Base-by-base conservation (phyloP, 2,797 vertebrate genomes). In the Scyliorhinus canicula region DNA sequence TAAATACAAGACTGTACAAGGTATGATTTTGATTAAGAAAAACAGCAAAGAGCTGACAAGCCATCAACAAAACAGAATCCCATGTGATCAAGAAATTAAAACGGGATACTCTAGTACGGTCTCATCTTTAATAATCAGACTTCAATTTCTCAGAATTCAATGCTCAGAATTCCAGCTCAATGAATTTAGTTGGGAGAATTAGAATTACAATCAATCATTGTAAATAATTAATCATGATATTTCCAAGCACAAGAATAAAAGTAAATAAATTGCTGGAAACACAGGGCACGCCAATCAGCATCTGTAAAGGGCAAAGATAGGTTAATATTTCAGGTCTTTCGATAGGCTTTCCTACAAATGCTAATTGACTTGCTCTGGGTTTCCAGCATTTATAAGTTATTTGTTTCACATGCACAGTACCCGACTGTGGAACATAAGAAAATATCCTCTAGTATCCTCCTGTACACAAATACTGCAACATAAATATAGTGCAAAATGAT, bases 71-170 rank as follows among this genome's bases (percentile, higher is more conserved):
- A 93, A 0, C 44, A 71, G 31, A 94, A 93, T 47, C 26, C 19
- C 57, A 35, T n/a, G 12, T 28, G 16, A 69, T 93, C 44, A 52
- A 69, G 16, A 74, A n/a, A 93, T 52, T 50, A 44, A 35, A 93
- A 44, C 2, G 6, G 74, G 31, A 65, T 74, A 94, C 16, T 74
- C 47, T 94, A 47, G 47, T 93, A 50, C 6, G 67, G 44, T 52
- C 31, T 94, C 31, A 35, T 47, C 47, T 74, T 94, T 19, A 71
- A 94, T 55, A 74, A 94, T 28, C 12, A 16, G 50, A 74, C 8
- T 90, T n/a, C 71, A 91, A 44, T 21, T 65, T 91, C 88, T 94
- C 67, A 74, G 47, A 94, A 94, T 94, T 52, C 67, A 94, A n/a
- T 40, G 35, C 52, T 88, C 85, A 60, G 86, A 60, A 88, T 52